Conservation (phyloP, 2,113 vertebrate genomes). For the Theristicus caerulescens region DNA sequence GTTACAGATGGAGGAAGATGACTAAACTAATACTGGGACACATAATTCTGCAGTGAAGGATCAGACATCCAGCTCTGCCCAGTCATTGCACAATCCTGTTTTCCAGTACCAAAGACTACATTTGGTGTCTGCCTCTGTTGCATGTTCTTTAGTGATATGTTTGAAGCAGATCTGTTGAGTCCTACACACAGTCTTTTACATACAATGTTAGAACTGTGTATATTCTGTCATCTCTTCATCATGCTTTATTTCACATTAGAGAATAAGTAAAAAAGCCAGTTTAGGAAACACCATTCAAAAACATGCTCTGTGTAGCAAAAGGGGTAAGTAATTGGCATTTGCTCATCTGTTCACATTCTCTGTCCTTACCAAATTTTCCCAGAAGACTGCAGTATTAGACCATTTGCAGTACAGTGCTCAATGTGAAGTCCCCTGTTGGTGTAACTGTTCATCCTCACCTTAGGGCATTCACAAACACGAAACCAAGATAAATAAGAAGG, state of each 20-base stretch:
- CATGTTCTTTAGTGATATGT: neutral
- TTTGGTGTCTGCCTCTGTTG: neutral
- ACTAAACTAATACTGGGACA: neutral
- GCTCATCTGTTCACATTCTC: neutral
- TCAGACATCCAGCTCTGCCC: neutral
- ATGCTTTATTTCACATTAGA: neutral
- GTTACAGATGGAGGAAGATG: neutral
- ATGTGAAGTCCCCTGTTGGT: neutral
- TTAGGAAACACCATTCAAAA: neutral
- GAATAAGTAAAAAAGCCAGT: neutral
- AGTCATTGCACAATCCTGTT: neutral
- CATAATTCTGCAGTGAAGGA: neutral
- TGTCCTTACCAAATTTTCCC: neutral
- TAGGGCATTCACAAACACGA: neutral
- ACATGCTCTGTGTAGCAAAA: neutral
- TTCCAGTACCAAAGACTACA: neutral
- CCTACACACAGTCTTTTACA: neutral
- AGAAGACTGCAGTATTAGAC: neutral
- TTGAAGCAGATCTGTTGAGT: neutral
- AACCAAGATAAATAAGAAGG: neutral
- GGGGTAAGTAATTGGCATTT: neutral
- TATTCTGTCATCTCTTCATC: neutral
- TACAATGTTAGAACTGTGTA: neutral
- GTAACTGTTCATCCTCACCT: neutral
- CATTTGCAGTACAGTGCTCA: neutral